These are phyloP conservation scores for Cantharis rufa DNA, from an alignment of 2,888 invertebrate genomes.

Conservation along the genomic window DNA sequence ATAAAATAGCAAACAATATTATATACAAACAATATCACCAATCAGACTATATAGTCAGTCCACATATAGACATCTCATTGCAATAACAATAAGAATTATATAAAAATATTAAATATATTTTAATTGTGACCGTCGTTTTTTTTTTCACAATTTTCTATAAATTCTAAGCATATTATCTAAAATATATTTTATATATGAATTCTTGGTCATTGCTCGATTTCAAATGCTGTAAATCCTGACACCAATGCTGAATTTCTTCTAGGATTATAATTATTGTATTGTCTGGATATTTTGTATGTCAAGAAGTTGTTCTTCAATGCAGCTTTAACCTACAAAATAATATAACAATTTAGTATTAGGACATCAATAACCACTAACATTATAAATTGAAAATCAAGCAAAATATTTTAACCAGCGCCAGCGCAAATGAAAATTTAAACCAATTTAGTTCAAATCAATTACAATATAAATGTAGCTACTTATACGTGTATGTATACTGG, in stretches of 20 bases:
- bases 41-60: neutral
- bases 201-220: conserved; percentile 37
- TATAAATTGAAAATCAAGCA: no score
- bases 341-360: neutral
- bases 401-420: no score
- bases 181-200: conserved; percentile 15
- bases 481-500: no score
- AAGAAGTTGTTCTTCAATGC: conserved; percentile 56
- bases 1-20: neutral
- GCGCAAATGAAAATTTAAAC: no score
- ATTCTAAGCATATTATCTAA: neutral
- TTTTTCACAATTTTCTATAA: neutral
- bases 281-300: conserved; percentile 55
- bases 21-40: neutral
- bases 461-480: no score
- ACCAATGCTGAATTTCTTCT: conserved; percentile 38
- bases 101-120: neutral
- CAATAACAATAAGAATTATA: neutral
- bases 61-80: neutral
- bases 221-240: conserved; percentile 36
- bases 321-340: conserved; percentile 52
- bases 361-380: no score
- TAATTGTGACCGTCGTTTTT: neutral
- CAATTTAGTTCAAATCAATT: no score
- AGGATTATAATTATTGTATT: conserved; percentile 51